A percentile compares a stretch with the other conserved stretches of the same genome.
Evolutionary conservation across 1,140 invertebrate species (phyloP).

Genomic region (Grapholita molesta): DNA sequence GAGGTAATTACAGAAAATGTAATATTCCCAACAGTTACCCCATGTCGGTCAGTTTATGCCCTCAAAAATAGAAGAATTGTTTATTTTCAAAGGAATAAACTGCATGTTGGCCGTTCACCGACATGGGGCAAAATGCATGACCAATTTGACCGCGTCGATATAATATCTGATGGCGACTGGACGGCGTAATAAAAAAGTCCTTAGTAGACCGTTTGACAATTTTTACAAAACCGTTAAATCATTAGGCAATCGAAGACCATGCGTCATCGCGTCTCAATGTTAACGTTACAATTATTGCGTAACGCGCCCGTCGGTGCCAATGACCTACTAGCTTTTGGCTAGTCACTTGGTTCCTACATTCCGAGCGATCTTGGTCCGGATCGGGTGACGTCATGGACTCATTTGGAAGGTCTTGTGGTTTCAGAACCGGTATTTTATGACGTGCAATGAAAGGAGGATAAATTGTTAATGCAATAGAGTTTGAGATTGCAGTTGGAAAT

Average conservation of each 20-base stretch:
- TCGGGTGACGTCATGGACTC: background rate
- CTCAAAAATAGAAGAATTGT: too few relatives aligned
- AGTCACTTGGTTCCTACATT: slow-evolving; percentile 1
- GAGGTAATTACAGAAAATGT: too few relatives aligned
- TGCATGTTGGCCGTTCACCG: too few relatives aligned
- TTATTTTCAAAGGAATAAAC: too few relatives aligned
- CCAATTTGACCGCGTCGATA: too few relatives aligned
- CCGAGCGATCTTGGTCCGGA: slow-evolving; percentile 4
- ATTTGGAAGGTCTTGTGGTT: background rate
- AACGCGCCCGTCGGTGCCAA: background rate
- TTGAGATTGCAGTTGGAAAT: background rate
- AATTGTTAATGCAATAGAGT: background rate
- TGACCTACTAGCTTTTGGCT: slow-evolving; percentile 8
- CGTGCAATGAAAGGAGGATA: slow-evolving; percentile 12
- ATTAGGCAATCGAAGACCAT: slow-evolving; percentile 1
- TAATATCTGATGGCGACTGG: too few relatives aligned
- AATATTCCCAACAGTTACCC: too few relatives aligned
- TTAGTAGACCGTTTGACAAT: too few relatives aligned
- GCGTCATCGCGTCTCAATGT: slow-evolving; percentile 7
- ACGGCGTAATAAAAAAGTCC: too few relatives aligned
- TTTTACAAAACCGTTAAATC: background rate
- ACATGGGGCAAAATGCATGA: too few relatives aligned
- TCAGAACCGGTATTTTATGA: background rate
- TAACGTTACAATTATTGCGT: slow-evolving; percentile 2
- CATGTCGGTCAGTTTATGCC: too few relatives aligned